Percentiles rank a stretch among this genome's conserved stretches.
Conservation (phyloP, 1,140 invertebrate genomes). For the Drosophila prosaltans region DNA sequence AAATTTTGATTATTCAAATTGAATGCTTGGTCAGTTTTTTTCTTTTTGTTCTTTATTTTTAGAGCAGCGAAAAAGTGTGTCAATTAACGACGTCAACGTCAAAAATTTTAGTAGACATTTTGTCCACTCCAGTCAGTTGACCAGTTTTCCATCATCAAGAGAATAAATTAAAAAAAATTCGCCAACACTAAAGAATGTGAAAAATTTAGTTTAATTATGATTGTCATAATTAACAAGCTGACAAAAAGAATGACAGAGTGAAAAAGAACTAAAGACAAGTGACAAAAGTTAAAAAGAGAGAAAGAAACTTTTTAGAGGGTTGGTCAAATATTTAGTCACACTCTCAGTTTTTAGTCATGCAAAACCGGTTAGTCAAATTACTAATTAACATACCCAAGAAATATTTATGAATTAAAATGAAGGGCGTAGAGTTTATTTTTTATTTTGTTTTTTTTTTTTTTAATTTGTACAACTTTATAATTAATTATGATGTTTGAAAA, state of each 20-base stretch:
- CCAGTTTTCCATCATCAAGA: background rate
- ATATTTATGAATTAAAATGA: background rate
- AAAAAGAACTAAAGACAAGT: constrained; percentile 6
- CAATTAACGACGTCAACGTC: constrained; percentile 68
- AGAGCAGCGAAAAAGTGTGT: constrained; percentile 65
- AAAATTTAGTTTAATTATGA: constrained; percentile 47
- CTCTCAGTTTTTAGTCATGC: background rate
- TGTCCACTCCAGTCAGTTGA: background rate
- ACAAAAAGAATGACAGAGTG: background rate
- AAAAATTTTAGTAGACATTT: constrained; percentile 50
- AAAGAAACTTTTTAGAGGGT: background rate
- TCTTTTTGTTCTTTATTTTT: constrained; percentile 48
- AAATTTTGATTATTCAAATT: constrained; percentile 71
- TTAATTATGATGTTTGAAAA: background rate
- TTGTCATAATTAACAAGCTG: constrained; percentile 45
- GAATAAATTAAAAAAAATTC: constrained; percentile 51
- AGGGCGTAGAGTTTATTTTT: background rate
- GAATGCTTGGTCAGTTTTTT: constrained; percentile 9
- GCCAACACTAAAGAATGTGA: background rate
- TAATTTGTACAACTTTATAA: background rate
- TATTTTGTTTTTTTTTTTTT: background rate
- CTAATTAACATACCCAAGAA: constrained; percentile 39
- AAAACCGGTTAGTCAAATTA: constrained; percentile 46
- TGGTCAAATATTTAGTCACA: constrained; percentile 32
- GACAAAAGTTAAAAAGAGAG: constrained; percentile 17